Evolutionary conservation across 2,888 invertebrate genomes (phyloP).

Genomic region (Gisinianus flammeolus): DNA sequence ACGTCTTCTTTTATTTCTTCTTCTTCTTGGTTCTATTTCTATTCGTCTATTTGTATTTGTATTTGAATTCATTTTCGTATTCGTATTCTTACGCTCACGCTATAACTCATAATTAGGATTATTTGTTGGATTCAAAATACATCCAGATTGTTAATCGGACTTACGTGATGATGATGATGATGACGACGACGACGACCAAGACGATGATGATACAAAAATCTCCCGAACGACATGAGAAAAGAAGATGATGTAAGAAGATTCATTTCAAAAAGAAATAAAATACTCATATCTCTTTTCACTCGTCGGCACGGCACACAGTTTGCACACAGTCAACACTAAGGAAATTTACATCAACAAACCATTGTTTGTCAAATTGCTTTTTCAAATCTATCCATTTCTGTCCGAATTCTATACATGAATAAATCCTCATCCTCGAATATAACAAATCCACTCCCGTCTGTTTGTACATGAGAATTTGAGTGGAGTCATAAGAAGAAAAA

Average conservation of each 20-base stretch:
- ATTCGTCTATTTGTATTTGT: no score
- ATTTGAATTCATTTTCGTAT: no score
- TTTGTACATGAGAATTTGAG: no score
- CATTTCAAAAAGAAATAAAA: neutral
- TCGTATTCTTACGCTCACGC: constrained; percentile 8
- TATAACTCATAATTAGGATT: constrained; percentile 30
- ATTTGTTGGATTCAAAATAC: constrained; percentile 18
- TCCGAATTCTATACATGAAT: no score
- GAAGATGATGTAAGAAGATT: neutral
- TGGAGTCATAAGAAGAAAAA: no score
- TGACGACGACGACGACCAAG: neutral
- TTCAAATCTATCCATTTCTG: no score
- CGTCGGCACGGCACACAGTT: neutral
- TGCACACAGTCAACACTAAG: neutral
- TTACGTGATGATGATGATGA: neutral
- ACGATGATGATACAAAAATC: neutral
- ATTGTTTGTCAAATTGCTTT: constrained; percentile 5
- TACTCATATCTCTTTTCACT: neutral
- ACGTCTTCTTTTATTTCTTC: no score
- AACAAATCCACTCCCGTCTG: no score
- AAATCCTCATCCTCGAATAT: no score
- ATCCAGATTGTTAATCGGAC: neutral
- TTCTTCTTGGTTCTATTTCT: no score
- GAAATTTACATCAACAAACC: constrained; percentile 2
- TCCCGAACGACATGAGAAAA: neutral